Evolutionary conservation across 1,140 invertebrate species (phyloP).

Genomic region (Caenorhabditis inopinata): DNA sequence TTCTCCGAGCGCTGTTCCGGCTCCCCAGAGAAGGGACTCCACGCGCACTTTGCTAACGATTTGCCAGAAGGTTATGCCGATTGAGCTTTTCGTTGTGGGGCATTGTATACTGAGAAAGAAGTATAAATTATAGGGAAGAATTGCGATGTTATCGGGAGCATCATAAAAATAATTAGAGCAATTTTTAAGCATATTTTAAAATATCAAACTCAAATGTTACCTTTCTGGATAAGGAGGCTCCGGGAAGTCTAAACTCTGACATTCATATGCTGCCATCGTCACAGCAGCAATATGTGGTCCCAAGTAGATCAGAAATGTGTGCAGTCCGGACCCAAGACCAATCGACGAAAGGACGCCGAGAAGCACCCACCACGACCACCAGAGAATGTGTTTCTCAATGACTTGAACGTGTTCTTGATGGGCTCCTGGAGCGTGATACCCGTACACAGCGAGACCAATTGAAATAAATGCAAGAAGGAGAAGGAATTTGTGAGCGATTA

Average conservation of each 20-base stretch:
- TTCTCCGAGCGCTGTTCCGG: constrained; percentile 93
- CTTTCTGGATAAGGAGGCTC: constrained; percentile 74
- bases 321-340: constrained; percentile 92
- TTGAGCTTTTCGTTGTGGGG: constrained; percentile 57
- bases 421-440: constrained; percentile 55
- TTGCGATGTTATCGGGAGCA: too few relatives aligned
- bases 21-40: constrained; percentile 94
- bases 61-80: constrained; percentile 73
- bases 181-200: not conserved
- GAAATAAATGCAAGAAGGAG: not conserved
- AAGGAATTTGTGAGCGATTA: constrained; percentile 42
- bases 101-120: constrained; percentile 68
- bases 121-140: not conserved
- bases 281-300: constrained; percentile 76
- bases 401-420: constrained; percentile 55
- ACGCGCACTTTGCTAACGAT: constrained; percentile 95
- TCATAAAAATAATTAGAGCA: too few relatives aligned
- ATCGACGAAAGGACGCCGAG: constrained; percentile 93
- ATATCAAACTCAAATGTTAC: constrained; percentile 71
- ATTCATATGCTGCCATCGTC: constrained; percentile 97
- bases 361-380: constrained; percentile 76
- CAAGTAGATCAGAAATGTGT: constrained; percentile 95
- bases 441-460: constrained; percentile 31
- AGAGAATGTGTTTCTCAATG: constrained; percentile 48
- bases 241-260: constrained; percentile 88